Evolutionary conservation across 2,888 invertebrate species (phyloP).

Genomic region (Diarsia rubi): DNA sequence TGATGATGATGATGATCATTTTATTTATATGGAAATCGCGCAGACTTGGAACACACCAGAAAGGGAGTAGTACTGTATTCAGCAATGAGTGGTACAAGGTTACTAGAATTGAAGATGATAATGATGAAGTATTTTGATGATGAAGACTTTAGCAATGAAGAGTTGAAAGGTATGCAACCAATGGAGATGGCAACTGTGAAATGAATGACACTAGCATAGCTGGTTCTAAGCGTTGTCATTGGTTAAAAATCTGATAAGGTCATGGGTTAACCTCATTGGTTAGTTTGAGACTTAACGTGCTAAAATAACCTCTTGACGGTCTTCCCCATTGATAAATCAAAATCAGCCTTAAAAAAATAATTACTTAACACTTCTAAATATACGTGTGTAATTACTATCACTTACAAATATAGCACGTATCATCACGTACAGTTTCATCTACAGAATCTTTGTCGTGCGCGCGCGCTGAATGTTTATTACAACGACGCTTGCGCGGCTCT

Average conservation of each 20-base stretch:
- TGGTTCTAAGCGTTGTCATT: neutral
- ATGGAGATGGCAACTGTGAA: neutral
- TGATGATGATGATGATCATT: too few relatives aligned
- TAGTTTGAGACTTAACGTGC: neutral
- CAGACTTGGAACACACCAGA: neutral
- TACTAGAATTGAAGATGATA: neutral
- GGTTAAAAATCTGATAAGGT: neutral
- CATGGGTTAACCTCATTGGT: neutral
- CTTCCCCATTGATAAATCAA: neutral
- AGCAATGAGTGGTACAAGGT: neutral
- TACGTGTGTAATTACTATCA: constrained; percentile 29
- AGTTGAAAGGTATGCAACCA: neutral
- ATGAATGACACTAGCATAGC: neutral
- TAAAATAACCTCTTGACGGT: too few relatives aligned
- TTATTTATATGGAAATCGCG: too few relatives aligned
- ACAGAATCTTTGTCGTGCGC: constrained; percentile 58
- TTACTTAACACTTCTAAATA: neutral
- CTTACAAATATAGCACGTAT: constrained; percentile 40
- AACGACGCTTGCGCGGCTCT: constrained; percentile 58
- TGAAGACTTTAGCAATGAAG: neutral
- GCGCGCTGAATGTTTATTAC: constrained; percentile 70
- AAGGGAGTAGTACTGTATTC: neutral
- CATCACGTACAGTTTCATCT: constrained; percentile 59
- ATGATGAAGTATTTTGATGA: neutral
- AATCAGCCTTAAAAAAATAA: neutral